Conservation (phyloP, 2,113 vertebrate species). For the cat (Felis catus) region DNA sequence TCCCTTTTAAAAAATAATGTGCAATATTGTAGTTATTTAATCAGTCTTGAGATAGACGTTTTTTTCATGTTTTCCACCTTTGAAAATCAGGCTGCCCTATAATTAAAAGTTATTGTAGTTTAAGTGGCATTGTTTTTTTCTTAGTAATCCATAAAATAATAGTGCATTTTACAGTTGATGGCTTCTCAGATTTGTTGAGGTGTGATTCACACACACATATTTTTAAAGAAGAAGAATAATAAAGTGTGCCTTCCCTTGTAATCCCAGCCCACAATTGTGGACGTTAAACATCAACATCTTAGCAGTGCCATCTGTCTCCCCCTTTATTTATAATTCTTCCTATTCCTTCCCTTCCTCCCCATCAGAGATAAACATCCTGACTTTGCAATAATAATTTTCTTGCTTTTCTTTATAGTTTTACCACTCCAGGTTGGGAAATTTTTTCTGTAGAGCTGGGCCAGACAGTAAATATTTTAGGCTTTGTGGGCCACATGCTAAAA, state of each 20-base stretch:
- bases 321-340: not conserved
- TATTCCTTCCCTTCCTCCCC: not conserved
- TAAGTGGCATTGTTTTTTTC: not conserved
- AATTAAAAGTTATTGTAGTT: not conserved
- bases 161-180: not conserved
- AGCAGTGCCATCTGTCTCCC: not conserved
- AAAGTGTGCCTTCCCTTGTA: not conserved
- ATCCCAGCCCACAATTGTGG: not conserved
- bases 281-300: not conserved
- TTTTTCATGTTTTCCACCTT: not conserved
- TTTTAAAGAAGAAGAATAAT: not conserved
- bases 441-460: not conserved
- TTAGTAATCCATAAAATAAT: not conserved
- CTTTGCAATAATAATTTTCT: not conserved
- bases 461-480: not conserved
- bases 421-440: not conserved
- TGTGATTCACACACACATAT: not conserved
- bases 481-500: not conserved
- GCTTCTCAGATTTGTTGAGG: not conserved
- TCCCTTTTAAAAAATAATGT: not conserved
- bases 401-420: not conserved
- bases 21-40: not conserved
- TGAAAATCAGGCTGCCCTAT: not conserved
- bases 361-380: not conserved
- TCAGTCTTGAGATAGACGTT: not conserved